Base-by-base conservation (phyloP, 2,888 invertebrate species). In the Unio pictorum region DNA sequence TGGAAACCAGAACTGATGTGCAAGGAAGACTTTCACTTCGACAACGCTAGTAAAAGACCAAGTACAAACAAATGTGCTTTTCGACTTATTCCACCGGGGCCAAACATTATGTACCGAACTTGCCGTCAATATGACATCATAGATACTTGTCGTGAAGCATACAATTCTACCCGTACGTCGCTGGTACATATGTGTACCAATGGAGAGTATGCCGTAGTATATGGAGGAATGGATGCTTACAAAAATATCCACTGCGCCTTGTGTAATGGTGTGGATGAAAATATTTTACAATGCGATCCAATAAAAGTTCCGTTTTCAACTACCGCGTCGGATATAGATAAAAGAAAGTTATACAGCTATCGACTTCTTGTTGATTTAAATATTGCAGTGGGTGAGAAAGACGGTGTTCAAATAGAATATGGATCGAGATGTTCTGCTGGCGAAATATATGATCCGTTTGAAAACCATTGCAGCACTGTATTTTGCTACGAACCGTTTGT, bases 191-290 rank as follows among this genome's bases (percentile, higher is more conserved):
- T 60, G 7, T 74, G 74, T 60, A 30, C 45, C 18, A 28, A 68
- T 17, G 74, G 73, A n/a, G 20, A 23, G 11, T 64, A 63, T 55
- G 57, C 68, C 3, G 45, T 72, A 7, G 65, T 71, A 4, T 73
- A 68, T 68, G 58, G 45, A 26, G 15, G 18, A 1, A 61, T 34
- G 1, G 56, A 5, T 18, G 54, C 62, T 23, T 86, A 82, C 74
- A 72, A 74, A 54, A 86, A 86, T 64, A 63, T 70, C 61, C 78
- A 79, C 66, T 87, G 87, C 71, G 87, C 86, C 11, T 57, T 75
- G 11, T 87, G 87, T 66, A 73, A 84, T 64, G 55, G 54, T 23
- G n/a, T 64, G 5, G 30, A 54, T 0, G 15, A 2, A 17, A 55
- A 65, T 23, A 58, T 57, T 2, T 61, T 73, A 6, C 23, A 55